Percentiles rank a stretch among this genome's conserved stretches.
Evolutionary conservation across 2,888 invertebrate genomes (phyloP).

Genomic region (Agrotis exclamationis): DNA sequence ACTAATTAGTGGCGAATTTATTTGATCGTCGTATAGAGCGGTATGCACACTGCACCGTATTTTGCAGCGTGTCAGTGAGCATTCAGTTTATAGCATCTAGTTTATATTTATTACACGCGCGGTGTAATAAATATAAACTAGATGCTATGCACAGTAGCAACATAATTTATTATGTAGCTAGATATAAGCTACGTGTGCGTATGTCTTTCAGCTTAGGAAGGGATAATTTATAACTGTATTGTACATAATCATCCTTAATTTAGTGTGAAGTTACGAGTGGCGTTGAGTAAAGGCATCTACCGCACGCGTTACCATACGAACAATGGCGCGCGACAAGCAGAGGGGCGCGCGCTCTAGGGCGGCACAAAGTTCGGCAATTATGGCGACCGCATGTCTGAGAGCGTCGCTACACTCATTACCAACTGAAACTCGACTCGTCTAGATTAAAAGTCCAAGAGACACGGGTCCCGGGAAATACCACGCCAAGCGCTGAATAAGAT

Average conservation of each 20-base stretch:
- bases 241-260: conserved; percentile 63
- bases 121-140: too few species aligned
- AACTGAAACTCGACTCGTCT: conserved; percentile 87
- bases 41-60: too few species aligned
- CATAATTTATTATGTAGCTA: conserved; percentile 4
- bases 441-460: conserved; percentile 87
- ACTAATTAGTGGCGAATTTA: neutral
- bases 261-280: conserved; percentile 72
- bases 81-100: too few species aligned
- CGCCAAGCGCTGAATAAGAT: conserved; percentile 71
- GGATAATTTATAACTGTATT: conserved; percentile 65
- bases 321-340: conserved; percentile 87
- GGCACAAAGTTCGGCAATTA: conserved; percentile 90
- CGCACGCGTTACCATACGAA: conserved; percentile 86
- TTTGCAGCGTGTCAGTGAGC: too few species aligned
- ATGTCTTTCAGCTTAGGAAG: conserved; percentile 15
- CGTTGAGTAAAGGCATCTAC: conserved; percentile 79
- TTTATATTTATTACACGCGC: too few species aligned
- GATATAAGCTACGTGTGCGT: neutral
- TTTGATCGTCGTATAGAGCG: too few species aligned
- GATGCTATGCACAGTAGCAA: neutral
- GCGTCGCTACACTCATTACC: conserved; percentile 90
- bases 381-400: conserved; percentile 90
- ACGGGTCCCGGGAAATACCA: conserved; percentile 74
- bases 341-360: conserved; percentile 80